These are phyloP conservation scores for Prochilodus magdalenae DNA, from an alignment of 2,113 vertebrate species.

Conservation along the genomic window DNA sequence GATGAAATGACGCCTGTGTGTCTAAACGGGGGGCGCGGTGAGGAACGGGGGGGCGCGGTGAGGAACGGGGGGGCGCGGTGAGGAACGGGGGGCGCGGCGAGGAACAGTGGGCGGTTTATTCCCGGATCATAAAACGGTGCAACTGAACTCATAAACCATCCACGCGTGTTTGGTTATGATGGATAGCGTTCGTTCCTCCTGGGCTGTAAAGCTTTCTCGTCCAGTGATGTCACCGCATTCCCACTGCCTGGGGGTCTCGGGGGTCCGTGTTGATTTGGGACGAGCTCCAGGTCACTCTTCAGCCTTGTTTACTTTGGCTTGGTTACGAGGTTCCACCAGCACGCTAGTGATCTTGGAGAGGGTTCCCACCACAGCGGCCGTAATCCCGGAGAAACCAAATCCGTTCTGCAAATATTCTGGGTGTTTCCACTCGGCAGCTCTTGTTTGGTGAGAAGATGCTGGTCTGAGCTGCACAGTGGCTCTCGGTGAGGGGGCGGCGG, in stretches of 20 bases:
- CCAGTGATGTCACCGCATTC: constrained; percentile 67
- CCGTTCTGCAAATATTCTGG: constrained; percentile 31
- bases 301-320: constrained; percentile 62
- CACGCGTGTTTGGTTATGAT: constrained; percentile 60
- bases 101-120: constrained; percentile 22
- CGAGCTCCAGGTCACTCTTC: constrained; percentile 63
- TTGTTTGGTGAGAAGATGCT: constrained; percentile 27
- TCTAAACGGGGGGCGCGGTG: not conserved
- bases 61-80: not conserved
- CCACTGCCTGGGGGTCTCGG: constrained; percentile 37
- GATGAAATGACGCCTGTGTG: not conserved
- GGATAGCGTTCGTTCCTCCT: constrained; percentile 60
- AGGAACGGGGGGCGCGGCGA: not conserved
- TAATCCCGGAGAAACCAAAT: constrained; percentile 40
- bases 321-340: constrained; percentile 35
- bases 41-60: too few species aligned
- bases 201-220: constrained; percentile 61
- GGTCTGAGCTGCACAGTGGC: constrained; percentile 28
- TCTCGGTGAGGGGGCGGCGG: not conserved
- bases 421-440: constrained; percentile 10
- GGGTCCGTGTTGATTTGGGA: constrained; percentile 66
- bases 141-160: constrained; percentile 49
- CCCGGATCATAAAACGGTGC: constrained; percentile 23
- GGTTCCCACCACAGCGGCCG: constrained; percentile 20
- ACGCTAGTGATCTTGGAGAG: constrained; percentile 47